Conservation (phyloP, 30 jellyfish, hydroid and myxozoan genomes). For the Hydractinia echinata region DNA sequence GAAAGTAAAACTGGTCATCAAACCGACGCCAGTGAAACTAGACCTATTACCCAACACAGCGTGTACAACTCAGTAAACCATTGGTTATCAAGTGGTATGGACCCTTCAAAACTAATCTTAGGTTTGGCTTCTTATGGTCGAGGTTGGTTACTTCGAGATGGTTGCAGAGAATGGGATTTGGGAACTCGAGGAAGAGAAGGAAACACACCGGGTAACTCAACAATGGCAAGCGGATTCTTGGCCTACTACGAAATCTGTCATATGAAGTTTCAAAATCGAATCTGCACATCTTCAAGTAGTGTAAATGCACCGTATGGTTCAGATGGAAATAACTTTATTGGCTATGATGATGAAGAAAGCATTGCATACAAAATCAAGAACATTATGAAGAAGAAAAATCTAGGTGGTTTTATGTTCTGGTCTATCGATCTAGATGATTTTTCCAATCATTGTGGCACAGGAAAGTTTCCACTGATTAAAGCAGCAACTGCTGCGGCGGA, state of each 20-base stretch:
- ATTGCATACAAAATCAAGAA: constrained; percentile 14
- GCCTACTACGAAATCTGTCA: constrained; percentile 36
- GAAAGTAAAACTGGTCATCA: constrained; percentile 30
- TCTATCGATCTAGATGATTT: constrained; percentile 41
- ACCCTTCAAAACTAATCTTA: constrained; percentile 7
- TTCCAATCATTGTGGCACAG: constrained; percentile 15
- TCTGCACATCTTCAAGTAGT: neutral
- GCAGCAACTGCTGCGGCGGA: constrained; percentile 31
- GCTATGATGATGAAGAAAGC: constrained; percentile 50
- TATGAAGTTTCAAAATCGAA: constrained; percentile 9
- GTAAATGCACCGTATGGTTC: constrained; percentile 42
- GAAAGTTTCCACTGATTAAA: constrained; percentile 30
- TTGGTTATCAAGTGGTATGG: constrained; percentile 29
- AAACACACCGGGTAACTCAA: constrained; percentile 31
- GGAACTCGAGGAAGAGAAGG: constrained; percentile 18
- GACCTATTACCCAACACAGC: neutral
- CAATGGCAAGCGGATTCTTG: constrained; percentile 31
- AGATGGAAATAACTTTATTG: constrained; percentile 30
- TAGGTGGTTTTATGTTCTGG: constrained; percentile 47
- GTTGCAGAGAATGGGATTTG: constrained; percentile 20
- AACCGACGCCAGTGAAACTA: constrained; percentile 11
- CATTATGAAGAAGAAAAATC: constrained; percentile 13
- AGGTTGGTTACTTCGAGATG: neutral
- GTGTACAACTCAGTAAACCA: constrained; percentile 29
- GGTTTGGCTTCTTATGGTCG: constrained; percentile 44